phyloP scores from a whole-genome alignment of 2,888 invertebrate species.

The Orchestes rusci region DNA sequence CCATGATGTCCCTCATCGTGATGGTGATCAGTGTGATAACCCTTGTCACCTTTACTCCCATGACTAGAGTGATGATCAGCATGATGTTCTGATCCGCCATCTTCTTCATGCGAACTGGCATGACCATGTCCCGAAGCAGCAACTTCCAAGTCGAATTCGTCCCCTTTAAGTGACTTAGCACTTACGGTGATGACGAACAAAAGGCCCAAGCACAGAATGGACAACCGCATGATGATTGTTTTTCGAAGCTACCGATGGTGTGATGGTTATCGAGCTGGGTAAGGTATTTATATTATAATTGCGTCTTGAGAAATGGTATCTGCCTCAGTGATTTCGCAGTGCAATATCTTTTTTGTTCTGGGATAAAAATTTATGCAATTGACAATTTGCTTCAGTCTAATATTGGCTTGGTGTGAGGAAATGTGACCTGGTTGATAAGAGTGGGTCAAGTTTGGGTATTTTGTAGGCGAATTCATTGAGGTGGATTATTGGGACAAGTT shows the following conservation, averaged over 20 bases:
- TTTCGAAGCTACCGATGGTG: slow-evolving; percentile 13
- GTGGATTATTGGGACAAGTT: too few relatives aligned
- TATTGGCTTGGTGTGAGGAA: too few relatives aligned
- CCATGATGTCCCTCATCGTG: slow-evolving; percentile 74
- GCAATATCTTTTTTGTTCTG: slow-evolving; percentile 16
- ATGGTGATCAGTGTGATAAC: slow-evolving; percentile 44
- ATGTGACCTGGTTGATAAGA: too few relatives aligned
- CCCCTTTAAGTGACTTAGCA: slow-evolving; percentile 34
- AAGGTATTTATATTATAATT: slow-evolving; percentile 20
- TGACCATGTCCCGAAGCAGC: slow-evolving; percentile 32
- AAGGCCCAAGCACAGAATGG: slow-evolving; percentile 36
- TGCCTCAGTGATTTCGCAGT: slow-evolving; percentile 18
- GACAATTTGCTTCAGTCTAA: too few relatives aligned
- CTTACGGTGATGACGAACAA: slow-evolving; percentile 32
- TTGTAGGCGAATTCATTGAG: too few relatives aligned
- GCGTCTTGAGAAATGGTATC: slow-evolving; percentile 18
- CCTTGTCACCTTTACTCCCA: slow-evolving; percentile 70
- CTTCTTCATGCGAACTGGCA: slow-evolving; percentile 49
- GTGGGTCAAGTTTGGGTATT: slow-evolving; percentile 19
- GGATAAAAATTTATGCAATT: slow-evolving; percentile 18
- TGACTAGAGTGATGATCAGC: slow-evolving; percentile 53
- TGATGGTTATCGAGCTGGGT: slow-evolving; percentile 8
- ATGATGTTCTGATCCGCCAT: slow-evolving; percentile 61
- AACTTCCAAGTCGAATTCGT: slow-evolving; percentile 21
- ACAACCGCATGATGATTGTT: slow-evolving; percentile 31